Evolutionary conservation across 2,113 vertebrate genomes (phyloP), one percentile per base, ranked within the genome.

Genomic region (Rattus rattus): DNA sequence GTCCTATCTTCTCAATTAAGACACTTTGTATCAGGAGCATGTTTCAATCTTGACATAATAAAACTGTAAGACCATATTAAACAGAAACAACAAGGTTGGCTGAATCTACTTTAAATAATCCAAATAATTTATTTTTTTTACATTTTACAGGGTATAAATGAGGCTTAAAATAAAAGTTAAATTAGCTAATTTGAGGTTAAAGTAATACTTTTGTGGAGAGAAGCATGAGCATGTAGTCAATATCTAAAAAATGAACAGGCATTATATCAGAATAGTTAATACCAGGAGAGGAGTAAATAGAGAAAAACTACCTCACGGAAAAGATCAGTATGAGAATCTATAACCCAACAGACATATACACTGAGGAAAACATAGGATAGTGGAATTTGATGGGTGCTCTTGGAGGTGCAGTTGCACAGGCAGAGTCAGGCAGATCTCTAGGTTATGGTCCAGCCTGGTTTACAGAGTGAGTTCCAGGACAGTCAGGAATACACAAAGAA

Each of bases 51-150:
- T 90, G 73, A 70, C 22, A 69, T 43, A 1, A 79, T 95, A 54
- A 16, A 94, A 94, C 59, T 87, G n/a, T 54, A 92, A 94, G 6
- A 1, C 47, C 19, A 79, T 89, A 90, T 63, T 92, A 92, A 92
- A 43, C 7, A 90, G 59, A 94, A 95, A 83, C 33, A 80, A 81
- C 56, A 72, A 69, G 80, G 52, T 33, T 85, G 26, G 59, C n/a
- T 86, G 26, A 94, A 77, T 92, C 93, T 89, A 54, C 19, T 94
- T 85, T 93, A 7, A 92, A 70, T 49, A 90, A 69, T n/a, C 4
- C 76, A 77, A 43, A 79, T 95, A 67, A 56, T 56, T 11, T 56
- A 1, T 69, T 33, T 14, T 14, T 67, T 67, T 49, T 20, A 63
- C 76, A 43, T 43, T 43, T 43, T 96, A 72, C 13, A 90, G 5